These are phyloP conservation scores for Acomys russatus DNA, from an alignment of 2,797 vertebrate species.

Conservation along the genomic window DNA sequence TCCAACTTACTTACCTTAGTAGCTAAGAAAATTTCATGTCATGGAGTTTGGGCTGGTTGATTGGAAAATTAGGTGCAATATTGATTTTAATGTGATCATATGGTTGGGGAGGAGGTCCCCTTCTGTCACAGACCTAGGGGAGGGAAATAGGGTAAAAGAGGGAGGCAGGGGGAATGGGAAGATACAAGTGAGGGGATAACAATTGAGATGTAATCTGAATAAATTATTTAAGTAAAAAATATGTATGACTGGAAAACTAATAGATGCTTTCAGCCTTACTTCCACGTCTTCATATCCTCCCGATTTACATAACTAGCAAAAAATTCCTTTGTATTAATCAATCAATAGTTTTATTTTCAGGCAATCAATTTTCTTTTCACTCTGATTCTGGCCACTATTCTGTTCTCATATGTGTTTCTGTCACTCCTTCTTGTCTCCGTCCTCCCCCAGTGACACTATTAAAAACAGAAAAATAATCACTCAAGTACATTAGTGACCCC, in stretches of 20 bases:
- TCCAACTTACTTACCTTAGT: neutral
- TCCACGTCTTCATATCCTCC: neutral
- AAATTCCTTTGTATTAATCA: constrained; percentile 2
- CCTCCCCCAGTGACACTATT: neutral
- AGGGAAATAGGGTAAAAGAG: too few species aligned
- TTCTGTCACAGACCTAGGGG: too few species aligned
- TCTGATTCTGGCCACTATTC: neutral
- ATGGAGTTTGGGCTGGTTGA: neutral
- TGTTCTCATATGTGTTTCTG: neutral
- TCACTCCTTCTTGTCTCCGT: neutral
- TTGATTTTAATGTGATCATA: neutral
- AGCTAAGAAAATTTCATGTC: neutral
- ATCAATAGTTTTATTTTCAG: constrained; percentile 40
- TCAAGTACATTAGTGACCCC: neutral
- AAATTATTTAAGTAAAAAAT: neutral
- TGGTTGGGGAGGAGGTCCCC: too few species aligned
- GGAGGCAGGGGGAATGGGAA: too few species aligned
- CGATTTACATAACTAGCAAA: constrained; percentile 1
- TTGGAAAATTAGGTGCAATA: neutral
- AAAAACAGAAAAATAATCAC: neutral
- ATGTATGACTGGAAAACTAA: neutral
- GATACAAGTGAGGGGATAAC: too few species aligned
- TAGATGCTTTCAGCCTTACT: neutral
- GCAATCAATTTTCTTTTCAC: constrained; percentile 3
- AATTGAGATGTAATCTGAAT: too few species aligned